A percentile compares a stretch with the other conserved stretches of the same genome.
Conservation (phyloP, 2,888 invertebrate species). For the Miltochrista miniata region DNA sequence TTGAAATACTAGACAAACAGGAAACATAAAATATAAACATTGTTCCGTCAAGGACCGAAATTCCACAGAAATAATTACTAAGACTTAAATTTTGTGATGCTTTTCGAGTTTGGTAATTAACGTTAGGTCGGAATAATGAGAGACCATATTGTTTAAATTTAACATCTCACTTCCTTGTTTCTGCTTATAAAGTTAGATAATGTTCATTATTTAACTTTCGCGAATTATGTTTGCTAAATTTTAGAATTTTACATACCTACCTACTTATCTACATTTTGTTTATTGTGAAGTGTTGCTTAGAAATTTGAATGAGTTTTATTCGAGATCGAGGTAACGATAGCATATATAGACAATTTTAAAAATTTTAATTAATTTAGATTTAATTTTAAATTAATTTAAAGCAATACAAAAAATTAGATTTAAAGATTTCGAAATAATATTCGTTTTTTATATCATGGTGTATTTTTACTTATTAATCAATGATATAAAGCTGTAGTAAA, state of each 20-base stretch:
- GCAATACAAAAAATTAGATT: too few species aligned
- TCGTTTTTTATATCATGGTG: neutral
- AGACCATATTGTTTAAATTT: slow-evolving; percentile 5
- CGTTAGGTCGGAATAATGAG: slow-evolving; percentile 1
- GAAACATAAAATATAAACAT: neutral
- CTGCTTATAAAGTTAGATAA: slow-evolving; percentile 2
- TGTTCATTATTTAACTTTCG: neutral
- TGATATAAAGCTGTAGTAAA: too few species aligned
- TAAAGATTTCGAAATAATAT: too few species aligned
- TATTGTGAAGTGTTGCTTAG: too few species aligned
- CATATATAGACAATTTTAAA: too few species aligned
- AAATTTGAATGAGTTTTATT: too few species aligned
- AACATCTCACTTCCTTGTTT: slow-evolving; percentile 1
- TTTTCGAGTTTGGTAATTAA: slow-evolving; percentile 4
- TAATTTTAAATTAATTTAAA: neutral
- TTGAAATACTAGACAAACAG: neutral
- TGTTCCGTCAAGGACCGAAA: neutral
- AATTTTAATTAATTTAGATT: neutral
- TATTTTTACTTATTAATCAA: neutral
- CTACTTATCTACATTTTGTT: neutral
- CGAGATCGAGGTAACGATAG: too few species aligned
- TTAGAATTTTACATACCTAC: neutral
- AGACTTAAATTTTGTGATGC: slow-evolving; percentile 1
- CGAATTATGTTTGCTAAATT: neutral
- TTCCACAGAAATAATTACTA: neutral